A percentile compares a stretch with the other conserved stretches of the same genome.
These are phyloP conservation scores for Girardia tigrina DNA, from an alignment of 2,888 invertebrate genomes.

Conservation along the genomic window DNA sequence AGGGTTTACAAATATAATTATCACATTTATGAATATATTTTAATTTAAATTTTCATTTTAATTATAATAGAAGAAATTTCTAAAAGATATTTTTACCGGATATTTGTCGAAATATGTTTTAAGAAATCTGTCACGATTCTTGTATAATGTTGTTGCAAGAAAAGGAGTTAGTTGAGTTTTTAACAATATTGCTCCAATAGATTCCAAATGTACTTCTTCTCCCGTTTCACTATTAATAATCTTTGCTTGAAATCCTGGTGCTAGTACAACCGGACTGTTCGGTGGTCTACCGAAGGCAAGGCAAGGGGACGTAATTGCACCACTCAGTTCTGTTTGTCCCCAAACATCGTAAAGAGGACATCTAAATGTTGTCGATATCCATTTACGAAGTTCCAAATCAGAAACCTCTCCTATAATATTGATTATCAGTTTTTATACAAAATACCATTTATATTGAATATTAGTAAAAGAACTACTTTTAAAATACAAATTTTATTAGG, in stretches of 20 bases:
- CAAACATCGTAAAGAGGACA: neutral
- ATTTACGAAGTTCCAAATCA: neutral
- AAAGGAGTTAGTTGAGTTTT: neutral
- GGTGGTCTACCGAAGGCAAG: neutral
- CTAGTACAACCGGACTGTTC: neutral
- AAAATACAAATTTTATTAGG: too few species aligned
- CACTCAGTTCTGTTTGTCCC: neutral
- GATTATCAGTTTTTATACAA: too few species aligned
- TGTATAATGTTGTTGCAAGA: neutral
- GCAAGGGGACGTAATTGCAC: neutral
- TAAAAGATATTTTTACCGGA: neutral
- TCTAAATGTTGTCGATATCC: neutral
- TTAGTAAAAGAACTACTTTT: too few species aligned
- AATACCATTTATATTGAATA: too few species aligned
- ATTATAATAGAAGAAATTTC: too few species aligned
- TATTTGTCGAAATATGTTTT: neutral
- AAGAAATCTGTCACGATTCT: neutral
- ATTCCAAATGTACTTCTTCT: neutral
- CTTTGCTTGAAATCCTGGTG: too few species aligned
- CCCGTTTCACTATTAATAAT: constrained; percentile 5
- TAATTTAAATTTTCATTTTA: too few species aligned
- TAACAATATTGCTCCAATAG: neutral
- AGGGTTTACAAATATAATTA: too few species aligned
- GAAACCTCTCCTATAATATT: neutral
- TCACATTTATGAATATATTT: too few species aligned